phyloP scores from a whole-genome alignment of 1,140 invertebrate species.

The Chironomus tepperi region DNA sequence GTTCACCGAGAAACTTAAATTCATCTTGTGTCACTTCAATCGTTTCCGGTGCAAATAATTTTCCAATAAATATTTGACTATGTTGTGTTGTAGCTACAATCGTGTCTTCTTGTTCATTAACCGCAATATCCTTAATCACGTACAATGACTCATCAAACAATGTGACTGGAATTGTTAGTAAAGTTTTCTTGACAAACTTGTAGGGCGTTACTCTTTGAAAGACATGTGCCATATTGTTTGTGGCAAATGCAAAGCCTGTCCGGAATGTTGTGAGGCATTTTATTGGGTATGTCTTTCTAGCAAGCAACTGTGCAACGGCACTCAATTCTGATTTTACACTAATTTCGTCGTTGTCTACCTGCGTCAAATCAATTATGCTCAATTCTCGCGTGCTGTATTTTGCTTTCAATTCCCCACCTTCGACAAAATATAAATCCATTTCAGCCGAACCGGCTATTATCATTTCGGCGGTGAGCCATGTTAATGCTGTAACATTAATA shows the following conservation, averaged over 20 bases:
- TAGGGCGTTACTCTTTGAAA: slow-evolving; percentile 50
- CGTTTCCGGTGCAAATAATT: slow-evolving; percentile 44
- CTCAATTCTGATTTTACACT: slow-evolving; percentile 25
- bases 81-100: slow-evolving; percentile 48
- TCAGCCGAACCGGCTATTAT: slow-evolving; percentile 59
- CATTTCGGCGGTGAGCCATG: slow-evolving; percentile 57
- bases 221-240: slow-evolving; percentile 47
- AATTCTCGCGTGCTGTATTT: slow-evolving; percentile 45
- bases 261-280: slow-evolving; percentile 43
- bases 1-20: slow-evolving; percentile 52
- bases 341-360: slow-evolving; percentile 32
- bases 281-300: not conserved
- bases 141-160: slow-evolving; percentile 38
- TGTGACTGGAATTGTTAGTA: slow-evolving; percentile 44
- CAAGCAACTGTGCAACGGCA: slow-evolving; percentile 38
- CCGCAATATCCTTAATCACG: slow-evolving; percentile 43
- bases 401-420: slow-evolving; percentile 62
- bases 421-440: slow-evolving; percentile 60
- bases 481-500: slow-evolving; percentile 52
- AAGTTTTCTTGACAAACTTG: slow-evolving; percentile 45
- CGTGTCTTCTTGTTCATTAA: slow-evolving; percentile 44
- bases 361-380: slow-evolving; percentile 41
- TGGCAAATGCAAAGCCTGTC: slow-evolving; percentile 49
- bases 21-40: slow-evolving; percentile 37
- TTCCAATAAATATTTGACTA: slow-evolving; percentile 48